A percentile compares a stretch with the other conserved stretches of the same genome.
Conservation (phyloP, 2,113 vertebrate species). For the Chionodraco myersi region DNA sequence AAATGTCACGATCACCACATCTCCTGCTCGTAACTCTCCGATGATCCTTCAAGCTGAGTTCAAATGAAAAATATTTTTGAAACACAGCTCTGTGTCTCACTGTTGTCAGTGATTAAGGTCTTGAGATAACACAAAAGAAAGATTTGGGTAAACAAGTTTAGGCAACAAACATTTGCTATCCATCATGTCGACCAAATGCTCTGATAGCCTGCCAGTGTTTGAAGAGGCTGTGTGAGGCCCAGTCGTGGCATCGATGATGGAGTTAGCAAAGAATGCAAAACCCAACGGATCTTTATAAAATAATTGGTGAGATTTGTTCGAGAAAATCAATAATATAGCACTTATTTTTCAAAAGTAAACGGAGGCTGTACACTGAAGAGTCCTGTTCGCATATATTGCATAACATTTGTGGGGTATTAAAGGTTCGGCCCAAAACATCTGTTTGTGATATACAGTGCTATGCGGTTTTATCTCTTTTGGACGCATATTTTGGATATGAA, state of each 20-base stretch:
- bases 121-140: slow-evolving; percentile 31
- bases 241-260: slow-evolving; percentile 33
- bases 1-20: slow-evolving; percentile 16
- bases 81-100: neutral
- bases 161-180: slow-evolving; percentile 62
- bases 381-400: slow-evolving; percentile 6
- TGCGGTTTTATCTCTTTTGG: slow-evolving; percentile 69
- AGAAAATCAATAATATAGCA: neutral
- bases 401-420: slow-evolving; percentile 47
- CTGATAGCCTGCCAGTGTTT: slow-evolving; percentile 60
- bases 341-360: neutral
- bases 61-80: slow-evolving; percentile 5
- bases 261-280: slow-evolving; percentile 32
- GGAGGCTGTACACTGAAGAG: slow-evolving; percentile 10
- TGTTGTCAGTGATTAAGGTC: slow-evolving; percentile 18
- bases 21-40: slow-evolving; percentile 3
- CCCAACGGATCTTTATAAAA: slow-evolving; percentile 21
- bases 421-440: slow-evolving; percentile 62
- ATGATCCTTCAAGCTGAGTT: neutral
- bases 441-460: slow-evolving; percentile 67
- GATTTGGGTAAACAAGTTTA: slow-evolving; percentile 45
- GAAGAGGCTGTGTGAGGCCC: slow-evolving; percentile 34
- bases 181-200: slow-evolving; percentile 41
- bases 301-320: neutral
- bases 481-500: slow-evolving; percentile 48